Conservation (phyloP, 37 sponge, comb jelly and placozoan genomes). For the Mnemiopsis leidyi region DNA sequence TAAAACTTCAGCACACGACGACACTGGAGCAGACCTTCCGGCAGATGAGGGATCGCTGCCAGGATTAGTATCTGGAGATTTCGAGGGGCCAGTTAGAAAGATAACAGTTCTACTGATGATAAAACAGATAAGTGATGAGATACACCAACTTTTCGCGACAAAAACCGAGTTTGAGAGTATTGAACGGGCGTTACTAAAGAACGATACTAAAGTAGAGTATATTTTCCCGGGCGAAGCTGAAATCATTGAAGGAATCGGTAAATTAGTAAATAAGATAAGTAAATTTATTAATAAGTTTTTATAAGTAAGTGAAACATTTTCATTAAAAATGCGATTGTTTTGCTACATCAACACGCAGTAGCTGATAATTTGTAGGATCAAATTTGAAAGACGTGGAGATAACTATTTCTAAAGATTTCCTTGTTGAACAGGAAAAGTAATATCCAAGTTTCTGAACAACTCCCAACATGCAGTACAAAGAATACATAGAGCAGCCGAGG, state of each 20-base stretch:
- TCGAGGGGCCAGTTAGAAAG: background rate
- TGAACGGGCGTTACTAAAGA: background rate
- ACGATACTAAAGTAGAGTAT: background rate
- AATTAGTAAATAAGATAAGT: background rate
- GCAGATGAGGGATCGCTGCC: too few species aligned
- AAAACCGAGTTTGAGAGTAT: background rate
- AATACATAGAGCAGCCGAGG: background rate
- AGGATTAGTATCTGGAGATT: too few species aligned
- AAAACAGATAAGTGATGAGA: background rate
- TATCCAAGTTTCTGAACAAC: conserved; percentile 21
- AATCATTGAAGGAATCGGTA: conserved; percentile 16
- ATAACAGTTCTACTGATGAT: background rate
- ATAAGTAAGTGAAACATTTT: too few species aligned
- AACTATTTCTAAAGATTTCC: too few species aligned
- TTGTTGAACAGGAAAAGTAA: background rate
- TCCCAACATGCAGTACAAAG: background rate
- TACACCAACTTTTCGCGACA: background rate
- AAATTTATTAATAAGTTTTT: background rate
- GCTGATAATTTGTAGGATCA: too few species aligned
- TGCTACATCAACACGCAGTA: too few species aligned
- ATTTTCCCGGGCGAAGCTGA: background rate
- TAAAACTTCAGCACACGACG: too few species aligned
- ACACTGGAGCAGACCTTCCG: too few species aligned
- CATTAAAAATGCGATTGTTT: too few species aligned
- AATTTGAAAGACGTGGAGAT: too few species aligned